Base-by-base conservation (phyloP, 2,888 invertebrate genomes). In the Scrobipalpa costella region DNA sequence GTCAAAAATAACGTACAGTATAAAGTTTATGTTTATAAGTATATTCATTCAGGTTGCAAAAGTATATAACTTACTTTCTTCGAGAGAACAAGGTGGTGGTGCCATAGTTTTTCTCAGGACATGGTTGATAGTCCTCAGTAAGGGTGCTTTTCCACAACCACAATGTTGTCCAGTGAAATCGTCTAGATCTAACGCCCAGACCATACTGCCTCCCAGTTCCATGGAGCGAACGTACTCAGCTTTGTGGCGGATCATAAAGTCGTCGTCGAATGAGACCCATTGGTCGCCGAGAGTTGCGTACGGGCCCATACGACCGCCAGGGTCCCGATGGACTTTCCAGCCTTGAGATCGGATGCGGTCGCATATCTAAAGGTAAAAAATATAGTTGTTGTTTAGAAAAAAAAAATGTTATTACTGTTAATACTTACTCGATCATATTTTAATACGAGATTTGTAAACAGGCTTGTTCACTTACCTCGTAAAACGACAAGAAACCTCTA, bases 241-340 rank as follows among this genome's bases (percentile, higher is more conserved):
- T 84, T 98, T 98, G 73, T 96, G 94, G 34, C 94, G 92, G 19
- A 97, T 94, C 94, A 97, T 97, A 40, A 93, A 93, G 40, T 95
- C 94, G 80, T 98, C 98, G 77, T 98, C 98, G 75, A 97, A 98
- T 7, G 97, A 96, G 7, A 98, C 98, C 98, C 98, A 98, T 76
- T 98, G 98, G 79, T 97, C 96, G 27, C 95, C 92, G 65, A 92
- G 87, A 69, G 95, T 95, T 0, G 98, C 97, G 77, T 97, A 98
- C 0, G 98, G 98, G 0, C 98, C 98, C 86, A 98, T 97, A 21
- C 96, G 92, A 57, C 96, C 95, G 62, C 95, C 93, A 0, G 94
- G 93, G 78, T 98, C 97, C 63, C 96, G 93, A 0, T 95, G 93
- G 7, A 96, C 94, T 44, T 93, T 93, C 96, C 97, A 97, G 1